These are phyloP conservation scores for Pocota personata DNA, from an alignment of 2,888 invertebrate genomes.

Conservation along the genomic window DNA sequence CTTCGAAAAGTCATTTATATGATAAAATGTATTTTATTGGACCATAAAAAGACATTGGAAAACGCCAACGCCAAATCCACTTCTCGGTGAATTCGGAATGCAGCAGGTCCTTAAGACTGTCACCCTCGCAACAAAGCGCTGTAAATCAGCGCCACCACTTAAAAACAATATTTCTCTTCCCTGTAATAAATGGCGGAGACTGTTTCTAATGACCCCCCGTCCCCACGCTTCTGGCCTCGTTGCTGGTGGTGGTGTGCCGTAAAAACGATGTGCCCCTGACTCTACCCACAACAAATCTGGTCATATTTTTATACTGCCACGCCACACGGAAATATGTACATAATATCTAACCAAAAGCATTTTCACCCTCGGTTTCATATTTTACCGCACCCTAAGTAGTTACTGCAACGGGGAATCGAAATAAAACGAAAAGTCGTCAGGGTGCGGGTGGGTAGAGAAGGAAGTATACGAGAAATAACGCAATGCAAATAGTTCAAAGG, in stretches of 20 bases:
- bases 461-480: not conserved
- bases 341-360: not conserved
- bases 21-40: constrained; percentile 41
- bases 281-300: constrained; percentile 38
- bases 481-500: constrained; percentile 24
- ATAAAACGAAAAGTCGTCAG: not conserved
- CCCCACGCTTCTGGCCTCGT: not conserved
- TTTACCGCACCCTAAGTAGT: not conserved
- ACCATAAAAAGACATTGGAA: constrained; percentile 33
- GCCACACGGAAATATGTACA: not conserved
- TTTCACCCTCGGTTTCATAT: not conserved
- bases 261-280: constrained; percentile 11
- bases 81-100: constrained; percentile 18
- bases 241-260: constrained; percentile 10
- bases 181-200: constrained; percentile 55
- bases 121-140: constrained; percentile 40
- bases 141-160: constrained; percentile 54
- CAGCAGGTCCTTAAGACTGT: constrained; percentile 37
- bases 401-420: not conserved
- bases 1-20: constrained; percentile 58
- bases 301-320: constrained; percentile 47
- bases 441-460: not conserved
- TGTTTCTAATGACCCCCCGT: constrained; percentile 59
- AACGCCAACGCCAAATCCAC: not conserved
- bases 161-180: constrained; percentile 57